phyloP scores from a whole-genome alignment of 2,113 vertebrate species.

The Heloderma charlesbogerti region DNA sequence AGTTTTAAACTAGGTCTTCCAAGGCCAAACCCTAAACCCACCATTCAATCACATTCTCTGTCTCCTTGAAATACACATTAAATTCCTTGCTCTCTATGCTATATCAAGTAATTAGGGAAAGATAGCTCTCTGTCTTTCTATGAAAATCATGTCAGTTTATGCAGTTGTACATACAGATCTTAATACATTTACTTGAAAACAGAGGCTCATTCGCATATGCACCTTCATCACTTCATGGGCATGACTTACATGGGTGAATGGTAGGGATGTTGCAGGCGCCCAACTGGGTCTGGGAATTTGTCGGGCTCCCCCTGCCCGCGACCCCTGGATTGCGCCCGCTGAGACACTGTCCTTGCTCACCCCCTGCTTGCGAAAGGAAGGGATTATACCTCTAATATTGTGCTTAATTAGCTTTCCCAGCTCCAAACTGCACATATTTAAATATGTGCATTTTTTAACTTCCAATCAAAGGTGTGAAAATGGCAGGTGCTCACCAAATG shows the following conservation, averaged over 20 bases:
- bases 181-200: background rate
- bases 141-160: background rate
- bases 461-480: too few relatives aligned
- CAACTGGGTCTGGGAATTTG: too few relatives aligned
- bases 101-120: background rate
- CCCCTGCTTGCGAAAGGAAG: too few relatives aligned
- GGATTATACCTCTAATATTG: too few relatives aligned
- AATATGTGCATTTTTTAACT: too few relatives aligned
- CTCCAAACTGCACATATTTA: too few relatives aligned
- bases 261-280: too few relatives aligned
- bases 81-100: background rate
- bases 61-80: background rate
- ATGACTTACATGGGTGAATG: background rate
- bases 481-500: too few relatives aligned
- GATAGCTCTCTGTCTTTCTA: background rate
- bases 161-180: background rate
- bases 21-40: background rate
- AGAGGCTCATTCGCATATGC: background rate
- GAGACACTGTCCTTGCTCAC: too few relatives aligned
- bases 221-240: background rate
- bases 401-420: too few relatives aligned
- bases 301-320: too few relatives aligned
- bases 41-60: background rate
- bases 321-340: too few relatives aligned
- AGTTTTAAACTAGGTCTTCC: background rate